Conservation (phyloP, 2,888 invertebrate genomes). For the Operophtera brumata region DNA sequence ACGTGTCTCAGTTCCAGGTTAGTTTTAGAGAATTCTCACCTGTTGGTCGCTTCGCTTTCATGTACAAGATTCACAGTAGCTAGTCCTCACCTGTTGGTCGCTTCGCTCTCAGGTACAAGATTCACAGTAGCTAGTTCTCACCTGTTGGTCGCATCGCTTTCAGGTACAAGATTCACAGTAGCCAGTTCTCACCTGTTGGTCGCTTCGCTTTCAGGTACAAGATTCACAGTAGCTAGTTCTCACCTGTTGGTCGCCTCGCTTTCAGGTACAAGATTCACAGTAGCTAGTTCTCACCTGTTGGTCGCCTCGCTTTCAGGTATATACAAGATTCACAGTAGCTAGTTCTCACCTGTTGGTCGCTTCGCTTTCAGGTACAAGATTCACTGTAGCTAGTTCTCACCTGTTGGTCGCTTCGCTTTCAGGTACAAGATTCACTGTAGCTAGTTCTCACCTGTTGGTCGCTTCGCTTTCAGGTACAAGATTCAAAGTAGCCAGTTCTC, state of each 20-base stretch:
- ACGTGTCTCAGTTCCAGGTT: not conserved
- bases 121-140: conserved; percentile 80
- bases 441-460: too few relatives aligned
- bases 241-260: conserved; percentile 87
- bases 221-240: conserved; percentile 78
- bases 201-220: conserved; percentile 82
- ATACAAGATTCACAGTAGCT: conserved; percentile 84
- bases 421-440: too few relatives aligned
- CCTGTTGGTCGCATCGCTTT: conserved; percentile 86
- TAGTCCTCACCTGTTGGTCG: conserved; percentile 85
- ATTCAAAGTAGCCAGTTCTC: too few relatives aligned
- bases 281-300: conserved; percentile 84
- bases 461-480: too few relatives aligned
- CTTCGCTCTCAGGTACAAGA: conserved; percentile 82
- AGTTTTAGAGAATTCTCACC: conserved; percentile 63
- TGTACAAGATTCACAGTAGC: conserved; percentile 84
- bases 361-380: conserved; percentile 82
- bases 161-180: conserved; percentile 83
- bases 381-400: too few relatives aligned
- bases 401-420: too few relatives aligned
- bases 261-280: conserved; percentile 83
- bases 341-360: conserved; percentile 85
- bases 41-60: conserved; percentile 85
- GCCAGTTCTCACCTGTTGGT: conserved; percentile 86
- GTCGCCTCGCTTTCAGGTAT: conserved; percentile 82